Conservation (phyloP, 1,140 invertebrate genomes). For the Drosophila sucinea region DNA sequence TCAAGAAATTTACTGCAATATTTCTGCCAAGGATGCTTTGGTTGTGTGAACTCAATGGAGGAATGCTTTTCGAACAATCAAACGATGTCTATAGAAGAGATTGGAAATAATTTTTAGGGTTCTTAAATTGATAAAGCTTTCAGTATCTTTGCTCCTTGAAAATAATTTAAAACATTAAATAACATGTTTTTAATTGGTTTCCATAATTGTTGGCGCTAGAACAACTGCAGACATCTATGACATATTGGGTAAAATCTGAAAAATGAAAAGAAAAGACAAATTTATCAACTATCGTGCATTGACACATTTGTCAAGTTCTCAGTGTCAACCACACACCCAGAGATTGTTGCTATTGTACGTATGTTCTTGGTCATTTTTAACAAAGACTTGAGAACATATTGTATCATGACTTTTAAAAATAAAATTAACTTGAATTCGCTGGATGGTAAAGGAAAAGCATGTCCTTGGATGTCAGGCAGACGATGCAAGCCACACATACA, state of each 20-base stretch:
- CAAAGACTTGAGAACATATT: slow-evolving; percentile 59
- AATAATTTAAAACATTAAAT: no score
- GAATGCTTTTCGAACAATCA: not conserved
- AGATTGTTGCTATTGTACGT: slow-evolving; percentile 32
- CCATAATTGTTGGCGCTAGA: no score
- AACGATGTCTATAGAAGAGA: no score
- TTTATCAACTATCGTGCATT: slow-evolving; percentile 28
- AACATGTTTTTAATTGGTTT: no score
- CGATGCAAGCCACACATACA: slow-evolving; percentile 2
- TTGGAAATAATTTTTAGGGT: no score
- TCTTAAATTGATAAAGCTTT: no score
- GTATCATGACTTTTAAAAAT: slow-evolving; percentile 65
- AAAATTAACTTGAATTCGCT: slow-evolving; percentile 67
- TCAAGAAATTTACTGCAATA: slow-evolving; percentile 39
- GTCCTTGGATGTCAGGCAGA: slow-evolving; percentile 50
- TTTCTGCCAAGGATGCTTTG: slow-evolving; percentile 8
- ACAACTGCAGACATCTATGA: no score
- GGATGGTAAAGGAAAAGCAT: slow-evolving; percentile 10
- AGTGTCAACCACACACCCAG: slow-evolving; percentile 34
- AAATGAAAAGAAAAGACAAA: slow-evolving; percentile 22
- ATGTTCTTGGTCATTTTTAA: slow-evolving; percentile 31
- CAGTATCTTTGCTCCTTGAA: no score
- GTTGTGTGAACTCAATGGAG: not conserved
- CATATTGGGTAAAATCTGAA: no score
- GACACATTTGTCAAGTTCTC: slow-evolving; percentile 55